These are phyloP conservation scores for Eugnorisma glareosa DNA, from an alignment of 2,888 invertebrate genomes.

Conservation along the genomic window DNA sequence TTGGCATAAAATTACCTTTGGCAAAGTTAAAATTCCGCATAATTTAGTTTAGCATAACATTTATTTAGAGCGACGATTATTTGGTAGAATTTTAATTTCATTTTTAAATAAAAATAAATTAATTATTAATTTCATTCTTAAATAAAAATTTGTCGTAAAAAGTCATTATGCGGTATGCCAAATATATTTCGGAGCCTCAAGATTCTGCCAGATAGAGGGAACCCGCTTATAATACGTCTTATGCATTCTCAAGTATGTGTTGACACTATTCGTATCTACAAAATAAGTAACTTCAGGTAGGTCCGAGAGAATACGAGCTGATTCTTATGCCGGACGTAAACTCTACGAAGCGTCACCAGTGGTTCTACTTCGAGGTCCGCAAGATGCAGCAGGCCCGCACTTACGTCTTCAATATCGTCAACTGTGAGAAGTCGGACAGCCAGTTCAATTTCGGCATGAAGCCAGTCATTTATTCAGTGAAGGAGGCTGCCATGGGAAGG, in stretches of 20 bases:
- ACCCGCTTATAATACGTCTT: not conserved
- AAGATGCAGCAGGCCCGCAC: conserved; percentile 93
- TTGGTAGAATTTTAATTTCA: too few relatives aligned
- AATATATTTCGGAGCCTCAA: too few relatives aligned
- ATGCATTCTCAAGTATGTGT: not conserved
- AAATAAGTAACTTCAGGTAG: conserved; percentile 90
- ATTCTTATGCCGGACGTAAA: conserved; percentile 96
- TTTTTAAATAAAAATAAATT: too few relatives aligned
- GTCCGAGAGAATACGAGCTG: conserved; percentile 94
- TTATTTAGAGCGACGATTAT: too few relatives aligned
- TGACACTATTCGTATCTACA: conserved; percentile 45
- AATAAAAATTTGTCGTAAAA: too few relatives aligned
- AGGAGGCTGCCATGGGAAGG: conserved; percentile 91
- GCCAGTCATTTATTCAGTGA: conserved; percentile 96
- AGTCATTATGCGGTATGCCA: too few relatives aligned
- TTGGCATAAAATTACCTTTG: too few relatives aligned
- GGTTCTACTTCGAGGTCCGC: conserved; percentile 97
- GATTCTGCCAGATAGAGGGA: too few relatives aligned
- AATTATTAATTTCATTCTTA: too few relatives aligned
- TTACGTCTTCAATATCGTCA: conserved; percentile 96
- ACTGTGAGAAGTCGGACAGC: conserved; percentile 96
- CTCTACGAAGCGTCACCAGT: conserved; percentile 94
- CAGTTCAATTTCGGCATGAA: conserved; percentile 97
- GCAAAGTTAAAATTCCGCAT: too few relatives aligned
- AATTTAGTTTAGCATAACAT: too few relatives aligned